A percentile compares a stretch with the other conserved stretches of the same genome.
phyloP scores from a whole-genome alignment of 2,113 vertebrate genomes.

The Cyprinodon variegatus region DNA sequence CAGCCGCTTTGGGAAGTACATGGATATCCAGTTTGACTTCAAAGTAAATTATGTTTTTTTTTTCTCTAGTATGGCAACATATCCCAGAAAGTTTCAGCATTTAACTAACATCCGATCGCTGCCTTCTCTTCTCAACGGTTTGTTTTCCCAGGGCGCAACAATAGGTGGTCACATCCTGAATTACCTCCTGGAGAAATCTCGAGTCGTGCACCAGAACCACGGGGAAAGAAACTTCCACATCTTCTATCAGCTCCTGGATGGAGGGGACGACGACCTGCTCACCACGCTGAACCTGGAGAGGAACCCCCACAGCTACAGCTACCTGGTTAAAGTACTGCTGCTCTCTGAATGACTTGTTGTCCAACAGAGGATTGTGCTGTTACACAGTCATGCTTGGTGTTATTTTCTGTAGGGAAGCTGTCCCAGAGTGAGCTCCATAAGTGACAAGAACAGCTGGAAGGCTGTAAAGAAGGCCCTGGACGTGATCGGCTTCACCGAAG shows the following conservation, averaged over 20 bases:
- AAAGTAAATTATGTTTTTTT: slow-evolving; percentile 78
- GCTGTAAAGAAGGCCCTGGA: slow-evolving; percentile 87
- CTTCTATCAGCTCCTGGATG: slow-evolving; percentile 97
- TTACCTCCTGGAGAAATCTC: slow-evolving; percentile 97
- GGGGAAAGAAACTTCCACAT: slow-evolving; percentile 98
- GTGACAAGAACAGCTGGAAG: slow-evolving; percentile 95
- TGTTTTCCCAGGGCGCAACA: slow-evolving; percentile 84
- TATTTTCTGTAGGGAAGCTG: slow-evolving; percentile 87
- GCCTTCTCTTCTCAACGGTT: background rate
- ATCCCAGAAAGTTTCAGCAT: background rate
- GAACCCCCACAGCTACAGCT: slow-evolving; percentile 90
- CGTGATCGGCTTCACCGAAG: slow-evolving; percentile 88
- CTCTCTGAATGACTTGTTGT: background rate
- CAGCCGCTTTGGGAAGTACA: slow-evolving; percentile 97
- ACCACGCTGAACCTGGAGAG: slow-evolving; percentile 87
- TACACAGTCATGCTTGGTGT: background rate
- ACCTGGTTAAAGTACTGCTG: slow-evolving; percentile 88
- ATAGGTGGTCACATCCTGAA: slow-evolving; percentile 96
- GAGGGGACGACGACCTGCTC: slow-evolving; percentile 87
- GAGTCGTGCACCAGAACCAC: slow-evolving; percentile 95
- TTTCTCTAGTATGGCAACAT: background rate
- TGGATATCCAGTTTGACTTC: slow-evolving; percentile 98
- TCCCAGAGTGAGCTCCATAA: slow-evolving; percentile 94
- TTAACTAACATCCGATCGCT: slow-evolving; percentile 1
- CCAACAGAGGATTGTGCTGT: background rate